Percentiles rank a stretch among this genome's conserved stretches.
Conservation (phyloP, 2,888 invertebrate genomes). For the Lamproptera curius region DNA sequence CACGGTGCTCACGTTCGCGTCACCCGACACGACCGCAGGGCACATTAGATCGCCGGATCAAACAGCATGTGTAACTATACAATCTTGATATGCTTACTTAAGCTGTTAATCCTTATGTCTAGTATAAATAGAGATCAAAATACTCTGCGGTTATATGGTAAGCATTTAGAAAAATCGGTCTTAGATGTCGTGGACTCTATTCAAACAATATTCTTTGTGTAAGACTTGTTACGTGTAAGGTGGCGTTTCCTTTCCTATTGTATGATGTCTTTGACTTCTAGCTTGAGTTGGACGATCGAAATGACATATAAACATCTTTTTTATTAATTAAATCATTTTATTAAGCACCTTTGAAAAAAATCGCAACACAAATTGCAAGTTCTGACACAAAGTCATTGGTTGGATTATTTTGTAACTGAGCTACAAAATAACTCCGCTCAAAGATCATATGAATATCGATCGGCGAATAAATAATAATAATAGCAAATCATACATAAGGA, state of each 20-base stretch:
- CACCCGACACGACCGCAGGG: conserved; percentile 71
- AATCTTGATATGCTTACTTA: conserved; percentile 59
- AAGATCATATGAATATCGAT: neutral
- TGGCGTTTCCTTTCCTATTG: neutral
- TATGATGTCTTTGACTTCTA: no score
- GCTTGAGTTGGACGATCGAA: no score
- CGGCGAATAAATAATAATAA: conserved; percentile 29
- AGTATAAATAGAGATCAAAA: conserved; percentile 14
- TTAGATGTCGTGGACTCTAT: conserved; percentile 7
- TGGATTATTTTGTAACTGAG: no score
- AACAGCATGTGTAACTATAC: conserved; percentile 65
- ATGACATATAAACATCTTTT: no score
- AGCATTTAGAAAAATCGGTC: neutral
- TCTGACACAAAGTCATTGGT: no score
- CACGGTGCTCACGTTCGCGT: conserved; percentile 47
- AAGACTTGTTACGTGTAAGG: conserved; percentile 6
- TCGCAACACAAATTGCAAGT: no score
- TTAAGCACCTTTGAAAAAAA: no score
- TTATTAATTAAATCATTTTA: no score
- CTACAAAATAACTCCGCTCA: no score
- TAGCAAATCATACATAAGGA: conserved; percentile 37
- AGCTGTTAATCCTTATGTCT: conserved; percentile 24
- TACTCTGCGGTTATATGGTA: conserved; percentile 4
- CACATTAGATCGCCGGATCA: conserved; percentile 67
- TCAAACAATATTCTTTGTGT: neutral